phyloP scores from a whole-genome alignment of 1,140 invertebrate species.

The Chironomus striatipennis region DNA sequence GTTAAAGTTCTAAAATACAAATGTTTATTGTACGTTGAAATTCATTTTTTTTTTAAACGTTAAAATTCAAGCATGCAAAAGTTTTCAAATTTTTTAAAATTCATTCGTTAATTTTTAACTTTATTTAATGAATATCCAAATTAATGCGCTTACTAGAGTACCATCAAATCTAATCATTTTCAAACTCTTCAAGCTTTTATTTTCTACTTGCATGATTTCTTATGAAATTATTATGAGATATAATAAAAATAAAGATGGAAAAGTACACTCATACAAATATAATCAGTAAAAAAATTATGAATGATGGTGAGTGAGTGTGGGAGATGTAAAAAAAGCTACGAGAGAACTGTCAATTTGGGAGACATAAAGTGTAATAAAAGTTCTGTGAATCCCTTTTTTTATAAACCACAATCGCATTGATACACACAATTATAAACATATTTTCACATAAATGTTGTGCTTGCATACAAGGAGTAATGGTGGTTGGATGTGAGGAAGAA shows the following conservation, averaged over 20 bases:
- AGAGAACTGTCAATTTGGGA: slow-evolving; percentile 5
- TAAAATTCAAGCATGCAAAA: no score
- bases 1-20: no score
- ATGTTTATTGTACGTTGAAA: no score
- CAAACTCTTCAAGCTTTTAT: no score
- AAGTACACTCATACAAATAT: neutral
- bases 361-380: slow-evolving; percentile 16
- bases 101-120: no score
- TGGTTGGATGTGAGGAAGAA: neutral
- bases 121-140: no score
- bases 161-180: no score
- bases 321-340: neutral
- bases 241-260: neutral
- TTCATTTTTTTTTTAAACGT: no score
- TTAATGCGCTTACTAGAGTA: no score
- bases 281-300: neutral
- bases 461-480: neutral
- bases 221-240: neutral
- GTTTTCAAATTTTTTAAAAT: no score
- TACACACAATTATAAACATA: neutral
- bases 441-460: slow-evolving; percentile 7
- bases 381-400: slow-evolving; percentile 24
- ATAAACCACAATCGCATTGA: neutral
- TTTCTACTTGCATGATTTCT: neutral
- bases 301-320: neutral